These are phyloP conservation scores for Agrilus cyanescens DNA, from an alignment of 2,888 invertebrate species.

Conservation along the genomic window DNA sequence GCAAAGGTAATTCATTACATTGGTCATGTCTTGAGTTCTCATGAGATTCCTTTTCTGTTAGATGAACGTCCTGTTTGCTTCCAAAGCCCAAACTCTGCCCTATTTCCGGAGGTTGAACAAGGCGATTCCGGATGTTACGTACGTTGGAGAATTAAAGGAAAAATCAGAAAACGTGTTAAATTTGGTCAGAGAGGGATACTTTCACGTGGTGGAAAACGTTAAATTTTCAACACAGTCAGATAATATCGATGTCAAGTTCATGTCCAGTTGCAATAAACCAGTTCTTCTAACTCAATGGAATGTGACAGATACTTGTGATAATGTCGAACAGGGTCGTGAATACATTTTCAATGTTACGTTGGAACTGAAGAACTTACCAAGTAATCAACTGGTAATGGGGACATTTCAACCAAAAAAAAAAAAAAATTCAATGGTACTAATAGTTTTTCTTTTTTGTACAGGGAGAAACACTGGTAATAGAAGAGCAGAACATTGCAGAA, in stretches of 20 bases:
- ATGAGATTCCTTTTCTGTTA: constrained; percentile 21
- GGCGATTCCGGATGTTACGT: constrained; percentile 59
- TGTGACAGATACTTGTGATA: constrained; percentile 38
- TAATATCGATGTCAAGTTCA: constrained; percentile 55
- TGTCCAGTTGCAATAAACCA: constrained; percentile 52
- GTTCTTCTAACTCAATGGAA: constrained; percentile 6
- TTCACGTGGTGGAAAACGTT: constrained; percentile 55
- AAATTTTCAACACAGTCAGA: constrained; percentile 50
- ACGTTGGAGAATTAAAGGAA: constrained; percentile 63
- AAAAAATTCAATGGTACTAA: background rate
- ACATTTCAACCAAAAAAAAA: background rate
- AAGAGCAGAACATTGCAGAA: constrained; percentile 66
- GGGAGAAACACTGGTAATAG: constrained; percentile 48
- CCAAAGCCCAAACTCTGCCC: constrained; percentile 53
- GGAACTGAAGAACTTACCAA: constrained; percentile 44
- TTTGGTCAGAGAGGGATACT: constrained; percentile 69
- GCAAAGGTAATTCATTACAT: constrained; percentile 40
- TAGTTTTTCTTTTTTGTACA: constrained; percentile 14
- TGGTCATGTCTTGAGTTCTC: background rate
- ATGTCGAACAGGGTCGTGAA: constrained; percentile 48
- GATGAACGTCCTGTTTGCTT: constrained; percentile 80
- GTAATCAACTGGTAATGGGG: constrained; percentile 34
- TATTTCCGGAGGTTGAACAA: constrained; percentile 59
- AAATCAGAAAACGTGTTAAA: constrained; percentile 82
- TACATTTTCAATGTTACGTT: constrained; percentile 53